phyloP scores from a whole-genome alignment of 2,113 vertebrate genomes.

The Zingel zingel region DNA sequence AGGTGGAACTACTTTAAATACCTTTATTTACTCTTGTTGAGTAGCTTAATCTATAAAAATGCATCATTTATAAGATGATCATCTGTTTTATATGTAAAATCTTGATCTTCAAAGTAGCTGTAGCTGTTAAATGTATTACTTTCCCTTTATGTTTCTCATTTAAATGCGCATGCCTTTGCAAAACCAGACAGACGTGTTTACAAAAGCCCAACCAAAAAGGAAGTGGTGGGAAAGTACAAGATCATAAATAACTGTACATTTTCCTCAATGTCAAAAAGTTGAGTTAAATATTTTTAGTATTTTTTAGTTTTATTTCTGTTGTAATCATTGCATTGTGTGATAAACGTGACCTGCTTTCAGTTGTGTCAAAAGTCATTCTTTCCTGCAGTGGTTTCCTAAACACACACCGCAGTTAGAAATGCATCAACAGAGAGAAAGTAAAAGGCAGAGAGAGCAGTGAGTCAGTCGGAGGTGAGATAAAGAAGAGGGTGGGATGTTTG shows the following conservation, averaged over 20 bases:
- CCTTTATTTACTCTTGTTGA: neutral
- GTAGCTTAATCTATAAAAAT: neutral
- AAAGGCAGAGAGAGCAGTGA: neutral
- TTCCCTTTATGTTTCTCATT: neutral
- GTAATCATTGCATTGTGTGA: neutral
- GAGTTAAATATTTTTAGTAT: neutral
- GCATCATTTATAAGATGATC: neutral
- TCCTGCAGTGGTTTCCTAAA: neutral
- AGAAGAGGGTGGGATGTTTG: constrained; percentile 42
- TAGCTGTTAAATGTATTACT: neutral
- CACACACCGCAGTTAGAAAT: neutral
- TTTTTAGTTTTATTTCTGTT: neutral
- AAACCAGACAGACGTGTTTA: neutral
- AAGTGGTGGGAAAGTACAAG: constrained; percentile 35
- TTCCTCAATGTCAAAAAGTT: neutral
- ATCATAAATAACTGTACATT: neutral
- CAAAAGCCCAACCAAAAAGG: constrained; percentile 2
- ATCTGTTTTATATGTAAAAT: neutral
- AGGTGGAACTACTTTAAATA: neutral
- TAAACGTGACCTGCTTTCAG: neutral
- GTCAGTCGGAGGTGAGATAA: constrained; percentile 42
- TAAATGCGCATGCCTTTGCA: neutral
- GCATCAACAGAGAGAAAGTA: neutral
- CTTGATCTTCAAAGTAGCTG: neutral
- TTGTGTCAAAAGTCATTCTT: neutral